Percentiles rank a stretch among this genome's conserved stretches.
Conservation (phyloP, 2,797 vertebrate genomes). For the Spatula versicolor region DNA sequence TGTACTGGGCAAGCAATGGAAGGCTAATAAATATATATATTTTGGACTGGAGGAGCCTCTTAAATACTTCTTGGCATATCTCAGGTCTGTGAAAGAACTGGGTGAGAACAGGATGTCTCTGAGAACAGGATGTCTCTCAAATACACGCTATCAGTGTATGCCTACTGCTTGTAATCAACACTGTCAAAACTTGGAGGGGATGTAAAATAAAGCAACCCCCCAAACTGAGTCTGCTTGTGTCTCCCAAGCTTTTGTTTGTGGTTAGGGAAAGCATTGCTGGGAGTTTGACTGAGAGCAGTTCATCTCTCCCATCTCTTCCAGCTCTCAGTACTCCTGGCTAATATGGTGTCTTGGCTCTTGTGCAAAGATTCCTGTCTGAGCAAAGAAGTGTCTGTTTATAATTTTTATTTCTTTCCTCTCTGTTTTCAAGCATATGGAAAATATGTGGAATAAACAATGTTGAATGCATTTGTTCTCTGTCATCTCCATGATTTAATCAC, state of each 20-base stretch:
- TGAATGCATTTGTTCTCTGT: slow-evolving; percentile 22
- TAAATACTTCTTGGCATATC: neutral
- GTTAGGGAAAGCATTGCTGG: neutral
- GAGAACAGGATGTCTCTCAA: neutral
- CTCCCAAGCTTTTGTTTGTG: neutral
- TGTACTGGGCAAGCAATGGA: neutral
- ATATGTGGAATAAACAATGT: neutral
- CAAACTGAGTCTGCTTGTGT: neutral
- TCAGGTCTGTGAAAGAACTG: neutral
- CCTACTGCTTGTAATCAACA: neutral
- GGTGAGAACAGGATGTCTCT: neutral
- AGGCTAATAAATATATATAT: neutral
- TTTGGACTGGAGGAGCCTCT: neutral
- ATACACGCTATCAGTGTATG: neutral
- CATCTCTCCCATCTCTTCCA: neutral
- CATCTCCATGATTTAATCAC: slow-evolving; percentile 12
- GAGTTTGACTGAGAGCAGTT: neutral
- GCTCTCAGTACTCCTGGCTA: neutral
- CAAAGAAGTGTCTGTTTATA: slow-evolving; percentile 30
- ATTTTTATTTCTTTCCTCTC: slow-evolving; percentile 19
- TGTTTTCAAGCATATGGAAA: slow-evolving; percentile 23
- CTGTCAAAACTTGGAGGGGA: neutral
- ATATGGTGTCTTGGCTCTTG: slow-evolving; percentile 9
- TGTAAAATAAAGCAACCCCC: neutral
- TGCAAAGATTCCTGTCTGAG: neutral